phyloP scores from a whole-genome alignment of 2,113 vertebrate genomes.

The Nothocercus nigrocapillus region DNA sequence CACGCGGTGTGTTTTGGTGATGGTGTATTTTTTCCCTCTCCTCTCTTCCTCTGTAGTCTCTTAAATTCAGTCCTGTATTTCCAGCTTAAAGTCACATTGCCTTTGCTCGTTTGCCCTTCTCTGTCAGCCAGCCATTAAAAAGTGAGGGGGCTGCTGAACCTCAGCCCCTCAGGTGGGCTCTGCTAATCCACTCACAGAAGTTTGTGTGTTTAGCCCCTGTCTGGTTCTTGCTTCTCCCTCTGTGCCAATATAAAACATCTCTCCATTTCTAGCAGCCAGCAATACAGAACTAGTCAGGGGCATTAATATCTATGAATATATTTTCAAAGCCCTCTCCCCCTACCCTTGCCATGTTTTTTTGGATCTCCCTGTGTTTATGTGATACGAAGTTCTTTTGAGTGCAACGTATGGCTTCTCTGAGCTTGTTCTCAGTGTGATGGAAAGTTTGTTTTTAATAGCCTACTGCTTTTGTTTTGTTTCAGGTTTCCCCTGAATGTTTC shows the following conservation, averaged over 20 bases:
- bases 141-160: not conserved
- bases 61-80: not conserved
- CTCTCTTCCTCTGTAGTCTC: not conserved
- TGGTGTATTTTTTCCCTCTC: not conserved
- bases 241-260: not conserved
- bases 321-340: not conserved
- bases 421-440: not conserved
- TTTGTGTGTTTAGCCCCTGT: not conserved
- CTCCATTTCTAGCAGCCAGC: not conserved
- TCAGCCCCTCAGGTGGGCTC: not conserved
- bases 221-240: not conserved
- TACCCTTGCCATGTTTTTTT: not conserved
- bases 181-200: not conserved
- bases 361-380: not conserved
- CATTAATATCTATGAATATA: not conserved
- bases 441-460: not conserved
- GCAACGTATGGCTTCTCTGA: not conserved
- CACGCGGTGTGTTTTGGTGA: not conserved
- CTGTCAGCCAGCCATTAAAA: not conserved
- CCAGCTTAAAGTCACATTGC: not conserved
- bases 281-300: not conserved
- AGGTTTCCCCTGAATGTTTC: not conserved
- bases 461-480: not conserved
- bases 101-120: not conserved
- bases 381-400: not conserved